Base-by-base conservation (phyloP, 1,140 invertebrate species). In the Diorhabda sublineata region DNA sequence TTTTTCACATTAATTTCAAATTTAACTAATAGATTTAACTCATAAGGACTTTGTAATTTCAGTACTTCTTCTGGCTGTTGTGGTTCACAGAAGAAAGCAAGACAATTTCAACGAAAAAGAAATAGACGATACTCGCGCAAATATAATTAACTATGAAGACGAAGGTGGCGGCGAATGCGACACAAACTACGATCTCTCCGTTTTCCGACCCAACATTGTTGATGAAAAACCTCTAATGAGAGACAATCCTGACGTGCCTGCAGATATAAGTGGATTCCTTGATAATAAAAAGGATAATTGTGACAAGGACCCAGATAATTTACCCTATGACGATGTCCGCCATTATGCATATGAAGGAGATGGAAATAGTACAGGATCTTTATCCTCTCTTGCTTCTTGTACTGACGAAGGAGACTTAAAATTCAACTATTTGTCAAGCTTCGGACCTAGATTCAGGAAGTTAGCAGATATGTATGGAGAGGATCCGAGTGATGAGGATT, bases 331-430 rank as follows among this genome's bases (percentile, higher is more conserved):
- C 81, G 96, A 97, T 83, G 91, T 98, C 2, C 88, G 96, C 60
- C 94, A 98, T 82, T 98, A 98, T 81, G 95, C 93, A 43, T 98
- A 97, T 78, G 96, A 98, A 83, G 96, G 97, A 9, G 95, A 96
- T 80, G 95, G 95, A 64, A 98, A 97, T 79, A 92, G 91, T 56
- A 87, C 87, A 66, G 95, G 95, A 68, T 97, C 95, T 5, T 84
- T 97, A 1, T 98, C 96, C 45, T 97, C 96, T 3, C 84, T 98
- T 60, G 93, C 94, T 68, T 96, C 95, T 69, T 94, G 92, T 78
- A 96, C 93, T 65, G 95, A 97, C 79, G 95, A 96, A 77, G 93
- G 93, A 63, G 95, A 97, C 83, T 88, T 98, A 72, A 96, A 98
- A 79, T 98, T 98, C 83, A 96, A 98, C 82, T 97, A 98, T 83